Percentiles rank a stretch among this genome's conserved stretches.
Evolutionary conservation across 2,797 vertebrate species (phyloP).

Genomic region (Dendrocincla tyrannina): DNA sequence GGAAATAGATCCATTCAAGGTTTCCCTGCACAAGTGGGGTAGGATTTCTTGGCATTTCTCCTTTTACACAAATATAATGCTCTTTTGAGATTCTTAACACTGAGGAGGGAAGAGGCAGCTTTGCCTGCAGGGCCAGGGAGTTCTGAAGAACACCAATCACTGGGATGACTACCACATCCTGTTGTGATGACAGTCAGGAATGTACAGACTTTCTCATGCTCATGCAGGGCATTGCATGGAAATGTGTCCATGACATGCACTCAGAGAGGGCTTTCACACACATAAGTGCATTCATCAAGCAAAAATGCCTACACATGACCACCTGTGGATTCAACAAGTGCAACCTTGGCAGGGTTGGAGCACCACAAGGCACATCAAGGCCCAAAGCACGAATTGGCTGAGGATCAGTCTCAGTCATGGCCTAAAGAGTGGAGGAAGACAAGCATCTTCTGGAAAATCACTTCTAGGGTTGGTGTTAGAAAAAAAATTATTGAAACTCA

Average conservation of each 20-base stretch:
- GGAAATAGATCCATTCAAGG: background rate
- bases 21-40: background rate
- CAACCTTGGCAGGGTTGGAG: background rate
- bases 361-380: background rate
- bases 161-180: background rate
- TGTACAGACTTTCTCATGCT: background rate
- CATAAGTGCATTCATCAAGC: background rate
- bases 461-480: background rate
- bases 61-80: background rate
- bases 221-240: background rate
- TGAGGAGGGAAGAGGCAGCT: background rate
- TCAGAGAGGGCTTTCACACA: background rate
- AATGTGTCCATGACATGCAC: background rate
- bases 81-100: background rate
- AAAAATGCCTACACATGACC: background rate
- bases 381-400: background rate
- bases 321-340: background rate
- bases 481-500: background rate
- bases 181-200: background rate
- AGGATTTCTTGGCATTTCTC: background rate
- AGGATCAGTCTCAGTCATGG: background rate
- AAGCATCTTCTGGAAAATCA: background rate
- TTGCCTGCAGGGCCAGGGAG: background rate
- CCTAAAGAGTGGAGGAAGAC: background rate
- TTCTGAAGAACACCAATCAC: background rate